Evolutionary conservation across 1,140 invertebrate species (phyloP), one percentile per base, ranked within the genome.

Genomic region (Pinna nobilis): DNA sequence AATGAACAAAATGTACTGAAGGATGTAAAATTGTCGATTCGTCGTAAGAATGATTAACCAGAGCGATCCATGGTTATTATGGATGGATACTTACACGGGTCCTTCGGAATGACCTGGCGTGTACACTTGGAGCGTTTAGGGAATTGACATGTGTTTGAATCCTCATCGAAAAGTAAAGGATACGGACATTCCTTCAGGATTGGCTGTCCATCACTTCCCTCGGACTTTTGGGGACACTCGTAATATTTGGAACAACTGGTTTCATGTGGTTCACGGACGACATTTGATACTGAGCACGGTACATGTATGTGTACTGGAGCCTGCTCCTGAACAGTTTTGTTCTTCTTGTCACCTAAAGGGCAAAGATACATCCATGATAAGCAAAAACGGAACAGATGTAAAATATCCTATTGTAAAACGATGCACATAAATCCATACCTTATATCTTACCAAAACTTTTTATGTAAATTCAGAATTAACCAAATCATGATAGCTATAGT

Each of bases 1-100:
- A 44, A 9, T 9, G 18, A 18, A 44, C 7, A 7, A 44, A 44
- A 1, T 15, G 1, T 47, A 7, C 15, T 47, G 15, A 47, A 20
- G 15, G 7, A 47, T 47, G 2, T 1, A 1, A 47, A 47, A 3
- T 18, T 47, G 3, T 15, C 15, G 15, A 18, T 3, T 47, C 15
- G 44, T 20, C 2, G 7, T 7, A 47, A 47, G 3, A 47, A 47
- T 47, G 20, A 47, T 47, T 18, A 47, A 15, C 15, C 15, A 15
- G 20, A 18, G 15, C 15, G 3, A 47, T 47, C 44, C 44, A 47
- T 18, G 44, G 44, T 47, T 18, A 47, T 47, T 47, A 7, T 47
- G n/a, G n/a, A n/a, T n/a, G n/a, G n/a, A n/a, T n/a, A 65, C 61
- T 65, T 49, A 65, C 61, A 65, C 50, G 61, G 61, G 30, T 65